Base-by-base conservation (phyloP, 2,888 invertebrate genomes). In the Vandiemenella viatica region DNA sequence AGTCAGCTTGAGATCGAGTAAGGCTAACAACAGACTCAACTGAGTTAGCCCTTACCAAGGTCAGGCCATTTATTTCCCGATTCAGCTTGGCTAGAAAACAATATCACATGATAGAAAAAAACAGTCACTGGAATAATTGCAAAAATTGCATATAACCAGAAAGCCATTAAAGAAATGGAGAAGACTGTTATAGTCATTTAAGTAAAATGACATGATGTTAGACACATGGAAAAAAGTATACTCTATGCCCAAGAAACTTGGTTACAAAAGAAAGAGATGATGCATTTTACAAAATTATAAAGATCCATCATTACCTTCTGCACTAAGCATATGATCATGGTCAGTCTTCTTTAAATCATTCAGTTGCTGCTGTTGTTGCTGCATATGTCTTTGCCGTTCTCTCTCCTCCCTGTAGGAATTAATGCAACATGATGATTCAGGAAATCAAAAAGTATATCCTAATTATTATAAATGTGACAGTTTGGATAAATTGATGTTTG, bases 11-110 rank as follows among this genome's bases (percentile, higher is more conserved):
- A 37, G 56, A 55, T 10, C 55, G 53, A 45, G 52, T 50, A 44
- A 55, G 43, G 54, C 56, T 56, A 48, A 55, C 52, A 46, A 62
- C 56, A 41, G 67, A 67, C 58, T 68, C 68, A 22, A 65, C 65
- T n/a, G 68, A 68, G 55, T 64, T 65, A 32, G 62, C 63, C 45
- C 65, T 55, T 50, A 63, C 57, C 50, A 65, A 56, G 19, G 59
- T 60, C 21, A 56, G 19, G 37, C 43, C 54, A 18, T 43, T 42
- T 21, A 49, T 19, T 21, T 49, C 49, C 19, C 38, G 49, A 23
- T 49, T 44, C 38, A 23, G 21, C 45, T 49, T 49, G 8, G 40
- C 49, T 49, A 49, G 37, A 49, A 48, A 32, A n/a, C n/a, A 32
- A 32, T 32, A 32, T 13, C 4, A 32, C 32, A 32, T 10, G 32